Evolutionary conservation across 1,140 invertebrate species (phyloP).

Genomic region (Eupristina koningsbergeri): DNA sequence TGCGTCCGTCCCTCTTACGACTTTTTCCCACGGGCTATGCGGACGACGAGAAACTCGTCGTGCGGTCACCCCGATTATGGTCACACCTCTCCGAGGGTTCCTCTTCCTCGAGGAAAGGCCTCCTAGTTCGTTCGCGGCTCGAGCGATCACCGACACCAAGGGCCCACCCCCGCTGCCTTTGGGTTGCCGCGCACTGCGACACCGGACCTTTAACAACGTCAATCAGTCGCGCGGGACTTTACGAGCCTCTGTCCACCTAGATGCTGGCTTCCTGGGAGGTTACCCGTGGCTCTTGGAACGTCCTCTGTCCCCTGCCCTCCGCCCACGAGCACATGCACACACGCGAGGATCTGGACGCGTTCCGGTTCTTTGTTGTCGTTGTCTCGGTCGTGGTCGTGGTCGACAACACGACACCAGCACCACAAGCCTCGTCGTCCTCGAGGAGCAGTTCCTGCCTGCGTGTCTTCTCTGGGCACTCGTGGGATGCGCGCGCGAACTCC

Average conservation of each 20-base stretch:
- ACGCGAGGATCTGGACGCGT: not conserved
- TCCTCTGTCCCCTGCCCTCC: not conserved
- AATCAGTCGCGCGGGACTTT: too few relatives aligned
- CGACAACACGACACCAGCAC: too few relatives aligned
- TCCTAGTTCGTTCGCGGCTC: too few relatives aligned
- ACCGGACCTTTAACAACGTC: too few relatives aligned
- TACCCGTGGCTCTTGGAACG: not conserved
- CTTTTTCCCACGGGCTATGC: not conserved
- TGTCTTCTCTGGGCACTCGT: not conserved
- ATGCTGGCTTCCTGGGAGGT: not conserved
- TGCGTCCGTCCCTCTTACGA: conserved; percentile 37
- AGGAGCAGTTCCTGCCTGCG: too few relatives aligned
- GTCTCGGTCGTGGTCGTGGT: not conserved
- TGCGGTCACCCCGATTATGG: too few relatives aligned
- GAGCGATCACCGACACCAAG: too few relatives aligned
- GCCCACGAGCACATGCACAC: not conserved
- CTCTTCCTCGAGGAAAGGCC: too few relatives aligned
- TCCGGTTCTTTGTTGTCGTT: not conserved
- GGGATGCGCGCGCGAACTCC: not conserved
- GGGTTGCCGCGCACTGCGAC: too few relatives aligned
- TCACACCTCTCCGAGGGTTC: too few relatives aligned
- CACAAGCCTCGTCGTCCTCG: too few relatives aligned
- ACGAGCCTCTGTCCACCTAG: not conserved
- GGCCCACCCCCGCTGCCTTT: too few relatives aligned
- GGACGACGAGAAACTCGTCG: not conserved